Evolutionary conservation across 1,140 invertebrate species (phyloP).

Genomic region (Telenomus remus): DNA sequence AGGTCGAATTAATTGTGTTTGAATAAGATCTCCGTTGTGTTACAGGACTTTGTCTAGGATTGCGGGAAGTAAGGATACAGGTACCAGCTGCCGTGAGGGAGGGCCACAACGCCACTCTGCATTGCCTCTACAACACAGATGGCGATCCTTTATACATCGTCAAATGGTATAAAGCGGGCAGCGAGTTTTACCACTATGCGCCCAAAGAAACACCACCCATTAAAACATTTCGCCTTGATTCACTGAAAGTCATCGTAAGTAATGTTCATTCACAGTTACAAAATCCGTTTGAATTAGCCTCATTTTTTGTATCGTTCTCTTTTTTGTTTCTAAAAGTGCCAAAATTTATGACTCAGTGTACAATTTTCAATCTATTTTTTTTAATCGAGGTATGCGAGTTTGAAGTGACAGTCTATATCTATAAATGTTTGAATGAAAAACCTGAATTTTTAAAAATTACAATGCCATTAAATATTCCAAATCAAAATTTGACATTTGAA

Average conservation of each 20-base stretch:
- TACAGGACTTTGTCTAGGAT: slow-evolving; percentile 75
- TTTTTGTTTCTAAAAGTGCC: no score
- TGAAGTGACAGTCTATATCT: no score
- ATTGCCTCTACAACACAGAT: slow-evolving; percentile 87
- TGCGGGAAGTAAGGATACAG: slow-evolving; percentile 80
- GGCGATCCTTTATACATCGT: slow-evolving; percentile 86
- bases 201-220: slow-evolving; percentile 76
- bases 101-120: slow-evolving; percentile 82
- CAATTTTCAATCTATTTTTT: no score
- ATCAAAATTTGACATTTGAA: no score
- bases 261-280: not conserved
- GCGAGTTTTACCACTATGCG: slow-evolving; percentile 80
- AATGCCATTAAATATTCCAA: no score
- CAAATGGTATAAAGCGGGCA: slow-evolving; percentile 87
- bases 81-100: slow-evolving; percentile 82
- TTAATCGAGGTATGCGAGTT: no score
- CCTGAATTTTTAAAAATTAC: no score
- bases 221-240: slow-evolving; percentile 77
- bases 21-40: slow-evolving; percentile 40
- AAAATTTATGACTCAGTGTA: no score
- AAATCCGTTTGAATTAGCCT: not conserved
- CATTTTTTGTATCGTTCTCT: not conserved
- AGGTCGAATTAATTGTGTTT: slow-evolving; percentile 12
- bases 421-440: no score
- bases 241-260: slow-evolving; percentile 79